Conservation (phyloP, 2,113 vertebrate species). For the Corydoras sp. region DNA sequence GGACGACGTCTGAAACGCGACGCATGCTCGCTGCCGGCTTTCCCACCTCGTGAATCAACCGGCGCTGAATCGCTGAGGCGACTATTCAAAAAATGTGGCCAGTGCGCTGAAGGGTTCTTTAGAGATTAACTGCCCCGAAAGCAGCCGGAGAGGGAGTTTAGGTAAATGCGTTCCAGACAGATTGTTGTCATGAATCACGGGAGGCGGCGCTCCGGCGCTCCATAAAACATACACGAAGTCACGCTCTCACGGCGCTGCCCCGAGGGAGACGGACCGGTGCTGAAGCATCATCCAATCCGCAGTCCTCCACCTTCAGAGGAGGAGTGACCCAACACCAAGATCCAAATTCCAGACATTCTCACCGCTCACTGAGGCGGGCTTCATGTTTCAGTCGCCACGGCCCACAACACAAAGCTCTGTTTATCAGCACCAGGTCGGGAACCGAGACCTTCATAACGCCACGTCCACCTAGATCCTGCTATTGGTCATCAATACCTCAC, state of each 20-base stretch:
- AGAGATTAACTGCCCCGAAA: conserved; percentile 32
- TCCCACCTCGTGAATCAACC: conserved; percentile 20
- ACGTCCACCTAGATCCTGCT: too few species aligned
- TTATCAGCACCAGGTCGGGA: too few species aligned
- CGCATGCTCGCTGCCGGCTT: not conserved
- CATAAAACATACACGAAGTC: conserved; percentile 25
- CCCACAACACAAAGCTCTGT: too few species aligned
- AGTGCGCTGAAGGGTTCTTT: conserved; percentile 24
- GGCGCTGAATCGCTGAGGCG: conserved; percentile 25
- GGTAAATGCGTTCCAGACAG: conserved; percentile 33
- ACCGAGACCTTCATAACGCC: too few species aligned
- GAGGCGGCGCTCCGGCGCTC: conserved; percentile 8
- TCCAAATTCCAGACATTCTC: too few species aligned
- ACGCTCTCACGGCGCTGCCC: not conserved
- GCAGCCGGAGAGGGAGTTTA: conserved; percentile 28
- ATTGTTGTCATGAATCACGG: conserved; percentile 27
- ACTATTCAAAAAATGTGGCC: conserved; percentile 37
- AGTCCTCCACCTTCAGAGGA: not conserved
- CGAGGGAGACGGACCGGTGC: not conserved
- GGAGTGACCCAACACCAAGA: too few species aligned
- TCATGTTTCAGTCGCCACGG: too few species aligned
- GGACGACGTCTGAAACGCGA: too few species aligned
- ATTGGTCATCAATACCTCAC: too few species aligned
- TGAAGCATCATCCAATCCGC: conserved; percentile 11
- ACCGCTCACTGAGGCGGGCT: too few species aligned